Conservation (phyloP, 1,140 invertebrate species). For the Drosophila takahashii region DNA sequence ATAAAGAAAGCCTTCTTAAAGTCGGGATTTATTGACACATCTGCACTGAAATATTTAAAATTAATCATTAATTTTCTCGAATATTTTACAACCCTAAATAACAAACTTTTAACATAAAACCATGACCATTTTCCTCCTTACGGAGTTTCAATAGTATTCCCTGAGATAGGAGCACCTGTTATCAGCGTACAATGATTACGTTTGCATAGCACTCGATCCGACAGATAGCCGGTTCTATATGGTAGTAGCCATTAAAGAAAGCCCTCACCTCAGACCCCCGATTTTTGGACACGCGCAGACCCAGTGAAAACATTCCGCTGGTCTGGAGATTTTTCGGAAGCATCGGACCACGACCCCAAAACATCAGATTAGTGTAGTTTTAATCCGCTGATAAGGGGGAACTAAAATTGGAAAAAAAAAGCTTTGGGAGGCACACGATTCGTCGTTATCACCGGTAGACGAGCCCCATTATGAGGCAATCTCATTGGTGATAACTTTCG, state of each 20-base stretch:
- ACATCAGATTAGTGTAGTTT: conserved; percentile 43
- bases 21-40: too few species aligned
- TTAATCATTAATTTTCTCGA: not conserved
- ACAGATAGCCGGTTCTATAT: conserved; percentile 11
- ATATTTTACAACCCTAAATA: not conserved
- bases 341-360: conserved; percentile 50
- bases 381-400: conserved; percentile 53
- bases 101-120: not conserved
- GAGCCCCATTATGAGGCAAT: conserved; percentile 49
- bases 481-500: conserved; percentile 59
- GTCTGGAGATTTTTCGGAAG: conserved; percentile 18
- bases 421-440: conserved; percentile 22
- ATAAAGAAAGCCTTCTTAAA: too few species aligned
- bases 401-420: conserved; percentile 15
- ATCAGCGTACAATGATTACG: conserved; percentile 19
- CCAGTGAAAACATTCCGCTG: conserved; percentile 51
- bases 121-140: too few species aligned
- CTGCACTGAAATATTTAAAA: not conserved
- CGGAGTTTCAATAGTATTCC: not conserved
- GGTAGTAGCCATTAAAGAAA: not conserved
- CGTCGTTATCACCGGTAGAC: conserved; percentile 52
- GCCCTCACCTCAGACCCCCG: conserved; percentile 16
- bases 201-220: conserved; percentile 22
- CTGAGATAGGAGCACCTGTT: conserved; percentile 10
- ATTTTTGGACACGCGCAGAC: conserved; percentile 36